Evolutionary conservation across 2,113 vertebrate genomes (phyloP).

Genomic region (Probosciger aterrimus): DNA sequence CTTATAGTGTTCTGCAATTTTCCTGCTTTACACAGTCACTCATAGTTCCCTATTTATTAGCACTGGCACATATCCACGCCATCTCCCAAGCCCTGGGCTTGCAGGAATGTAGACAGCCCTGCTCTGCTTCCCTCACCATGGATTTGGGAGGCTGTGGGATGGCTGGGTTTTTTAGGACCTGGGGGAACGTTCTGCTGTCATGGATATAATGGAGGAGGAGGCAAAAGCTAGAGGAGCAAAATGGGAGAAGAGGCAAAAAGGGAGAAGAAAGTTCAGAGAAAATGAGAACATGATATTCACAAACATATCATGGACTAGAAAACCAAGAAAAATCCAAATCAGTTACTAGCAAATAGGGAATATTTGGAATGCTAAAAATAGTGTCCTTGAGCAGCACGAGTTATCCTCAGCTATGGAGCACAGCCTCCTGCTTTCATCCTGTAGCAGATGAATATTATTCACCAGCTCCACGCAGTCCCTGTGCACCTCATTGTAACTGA

Average conservation of each 20-base stretch:
- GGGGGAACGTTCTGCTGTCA: not conserved
- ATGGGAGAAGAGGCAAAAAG: not conserved
- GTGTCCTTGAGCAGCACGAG: not conserved
- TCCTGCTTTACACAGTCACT: slow-evolving; percentile 5
- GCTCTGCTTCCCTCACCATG: not conserved
- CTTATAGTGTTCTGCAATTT: slow-evolving; percentile 50
- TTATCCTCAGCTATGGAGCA: not conserved
- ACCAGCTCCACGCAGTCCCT: not conserved
- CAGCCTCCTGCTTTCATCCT: not conserved
- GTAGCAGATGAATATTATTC: not conserved
- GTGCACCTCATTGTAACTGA: not conserved
- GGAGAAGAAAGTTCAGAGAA: not conserved
- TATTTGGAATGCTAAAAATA: not conserved
- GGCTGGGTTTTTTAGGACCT: not conserved
- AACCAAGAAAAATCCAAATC: not conserved
- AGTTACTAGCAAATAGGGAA: not conserved
- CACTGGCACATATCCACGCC: slow-evolving; percentile 1
- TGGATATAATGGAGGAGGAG: not conserved
- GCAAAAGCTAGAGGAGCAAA: not conserved
- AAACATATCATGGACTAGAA: not conserved
- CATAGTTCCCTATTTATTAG: slow-evolving; percentile 15
- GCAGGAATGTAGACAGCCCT: not conserved
- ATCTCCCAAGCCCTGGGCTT: not conserved
- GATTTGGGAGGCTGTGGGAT: not conserved
- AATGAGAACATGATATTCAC: not conserved